Conservation (phyloP, 2,797 vertebrate species). For the Enteromius thamalakanensis region DNA sequence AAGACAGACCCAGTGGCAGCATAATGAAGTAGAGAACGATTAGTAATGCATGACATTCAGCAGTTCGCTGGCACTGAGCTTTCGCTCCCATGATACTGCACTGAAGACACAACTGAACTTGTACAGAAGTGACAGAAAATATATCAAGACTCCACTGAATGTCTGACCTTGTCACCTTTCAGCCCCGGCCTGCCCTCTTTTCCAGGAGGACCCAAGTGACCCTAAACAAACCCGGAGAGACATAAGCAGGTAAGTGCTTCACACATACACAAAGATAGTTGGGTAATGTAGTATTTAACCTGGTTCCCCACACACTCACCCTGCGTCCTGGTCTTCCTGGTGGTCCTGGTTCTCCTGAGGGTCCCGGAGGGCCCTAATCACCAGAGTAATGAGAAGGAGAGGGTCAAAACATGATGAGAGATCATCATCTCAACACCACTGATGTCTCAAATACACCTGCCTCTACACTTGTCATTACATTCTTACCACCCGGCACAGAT, state of each 20-base stretch:
- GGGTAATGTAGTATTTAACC: no score
- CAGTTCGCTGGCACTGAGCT: background rate
- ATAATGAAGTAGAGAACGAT: background rate
- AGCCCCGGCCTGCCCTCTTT: slow-evolving; percentile 73
- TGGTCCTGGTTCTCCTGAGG: slow-evolving; percentile 85
- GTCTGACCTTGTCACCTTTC: slow-evolving; percentile 76
- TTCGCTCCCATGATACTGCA: background rate
- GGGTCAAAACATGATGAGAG: background rate
- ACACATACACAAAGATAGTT: background rate
- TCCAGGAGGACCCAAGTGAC: slow-evolving; percentile 77
- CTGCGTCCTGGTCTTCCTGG: slow-evolving; percentile 85
- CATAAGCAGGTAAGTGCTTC: background rate
- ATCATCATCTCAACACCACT: background rate
- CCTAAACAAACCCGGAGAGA: slow-evolving; percentile 62
- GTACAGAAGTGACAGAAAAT: background rate
- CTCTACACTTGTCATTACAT: background rate
- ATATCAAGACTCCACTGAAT: background rate
- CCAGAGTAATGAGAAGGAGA: background rate
- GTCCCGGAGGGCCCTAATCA: slow-evolving; percentile 82
- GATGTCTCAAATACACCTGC: background rate
- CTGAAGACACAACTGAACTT: background rate
- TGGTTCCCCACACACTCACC: slow-evolving; percentile 71
- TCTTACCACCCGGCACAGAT: background rate
- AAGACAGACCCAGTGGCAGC: slow-evolving; percentile 13
- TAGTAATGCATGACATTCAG: background rate